Evolutionary conservation across 2,888 invertebrate genomes (phyloP).

Genomic region (Hyposoter dolosus): DNA sequence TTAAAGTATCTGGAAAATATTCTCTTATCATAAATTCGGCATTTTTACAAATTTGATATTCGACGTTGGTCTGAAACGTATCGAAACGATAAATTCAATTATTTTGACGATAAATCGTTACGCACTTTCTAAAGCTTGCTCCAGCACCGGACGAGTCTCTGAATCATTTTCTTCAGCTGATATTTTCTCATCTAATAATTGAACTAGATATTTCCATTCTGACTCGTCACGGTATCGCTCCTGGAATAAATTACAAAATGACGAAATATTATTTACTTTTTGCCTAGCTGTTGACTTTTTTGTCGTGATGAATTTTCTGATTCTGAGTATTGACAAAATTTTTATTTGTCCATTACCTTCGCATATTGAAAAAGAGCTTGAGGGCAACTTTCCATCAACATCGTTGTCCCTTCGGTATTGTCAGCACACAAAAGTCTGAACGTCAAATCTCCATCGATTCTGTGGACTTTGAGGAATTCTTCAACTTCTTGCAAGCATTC

Average conservation of each 20-base stretch:
- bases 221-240: conserved; percentile 81
- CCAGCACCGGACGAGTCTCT: conserved; percentile 76
- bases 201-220: conserved; percentile 83
- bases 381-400: conserved; percentile 87
- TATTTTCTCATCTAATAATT: conserved; percentile 80
- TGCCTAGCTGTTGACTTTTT: background rate
- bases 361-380: conserved; percentile 88
- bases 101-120: background rate
- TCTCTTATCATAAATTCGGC: background rate
- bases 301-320: too few relatives aligned
- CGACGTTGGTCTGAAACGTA: background rate
- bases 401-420: conserved; percentile 85
- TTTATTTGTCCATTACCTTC: conserved; percentile 85
- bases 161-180: conserved; percentile 74
- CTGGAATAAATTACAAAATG: conserved; percentile 71
- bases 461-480: conserved; percentile 87
- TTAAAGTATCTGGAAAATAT: conserved; percentile 80
- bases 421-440: conserved; percentile 85
- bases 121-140: conserved; percentile 81
- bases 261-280: conserved; percentile 24
- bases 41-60: background rate
- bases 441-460: conserved; percentile 86
- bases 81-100: background rate
- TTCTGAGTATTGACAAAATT: background rate
- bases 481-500: conserved; percentile 87